These are phyloP conservation scores for Venusia cambrica DNA, from an alignment of 2,888 invertebrate species.

Conservation along the genomic window DNA sequence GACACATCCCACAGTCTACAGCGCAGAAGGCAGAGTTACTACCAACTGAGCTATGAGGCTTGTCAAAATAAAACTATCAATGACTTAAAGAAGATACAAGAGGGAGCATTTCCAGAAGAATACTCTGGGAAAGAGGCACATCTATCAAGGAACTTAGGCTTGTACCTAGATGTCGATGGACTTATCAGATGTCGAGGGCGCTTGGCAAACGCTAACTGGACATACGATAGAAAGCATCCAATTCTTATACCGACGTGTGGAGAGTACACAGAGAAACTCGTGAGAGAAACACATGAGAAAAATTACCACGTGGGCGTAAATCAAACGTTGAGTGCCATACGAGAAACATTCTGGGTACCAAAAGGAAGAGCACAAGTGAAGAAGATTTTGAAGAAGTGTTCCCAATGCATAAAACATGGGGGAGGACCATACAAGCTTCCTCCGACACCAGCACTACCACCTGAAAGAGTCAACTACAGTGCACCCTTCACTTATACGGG, in stretches of 20 bases:
- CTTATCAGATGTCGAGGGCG: background rate
- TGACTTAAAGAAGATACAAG: constrained; percentile 1
- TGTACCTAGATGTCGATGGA: constrained; percentile 2
- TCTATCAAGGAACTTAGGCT: constrained; percentile 1
- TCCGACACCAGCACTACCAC: too few relatives aligned
- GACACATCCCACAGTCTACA: too few relatives aligned
- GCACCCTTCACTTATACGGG: too few relatives aligned
- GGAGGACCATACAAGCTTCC: too few relatives aligned
- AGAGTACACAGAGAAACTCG: constrained; percentile 1
- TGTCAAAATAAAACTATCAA: background rate
- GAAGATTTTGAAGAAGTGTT: background rate
- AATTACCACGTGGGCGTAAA: constrained; percentile 4
- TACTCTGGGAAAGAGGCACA: background rate
- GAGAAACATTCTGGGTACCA: constrained; percentile 2
- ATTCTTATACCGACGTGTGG: constrained; percentile 1
- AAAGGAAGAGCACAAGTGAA: background rate
- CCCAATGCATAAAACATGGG: background rate
- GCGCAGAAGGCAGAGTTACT: too few relatives aligned
- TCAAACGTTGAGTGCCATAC: constrained; percentile 3
- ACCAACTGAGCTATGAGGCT: background rate
- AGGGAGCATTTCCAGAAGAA: background rate
- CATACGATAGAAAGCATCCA: constrained; percentile 3
- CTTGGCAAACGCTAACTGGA: constrained; percentile 2
- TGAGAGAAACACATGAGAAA: background rate
- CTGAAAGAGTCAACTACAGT: constrained; percentile 2